Evolutionary conservation across 1,140 invertebrate genomes (phyloP).

Genomic region (Heliothis virescens): DNA sequence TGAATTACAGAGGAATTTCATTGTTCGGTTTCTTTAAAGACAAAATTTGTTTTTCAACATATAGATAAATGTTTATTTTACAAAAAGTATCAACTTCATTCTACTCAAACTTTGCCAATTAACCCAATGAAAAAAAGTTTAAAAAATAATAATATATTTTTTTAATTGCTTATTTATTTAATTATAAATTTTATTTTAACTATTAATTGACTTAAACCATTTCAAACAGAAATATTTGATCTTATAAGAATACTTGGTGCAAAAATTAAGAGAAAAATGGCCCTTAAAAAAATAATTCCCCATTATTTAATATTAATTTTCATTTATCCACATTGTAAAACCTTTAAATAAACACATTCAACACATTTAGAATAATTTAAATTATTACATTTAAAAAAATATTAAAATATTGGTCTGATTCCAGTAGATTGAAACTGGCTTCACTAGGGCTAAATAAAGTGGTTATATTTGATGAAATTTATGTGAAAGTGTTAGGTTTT

Average conservation of each 20-base stretch:
- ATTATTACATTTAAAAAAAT: constrained; percentile 8
- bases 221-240: not conserved
- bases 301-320: not conserved
- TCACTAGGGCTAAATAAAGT: constrained; percentile 63
- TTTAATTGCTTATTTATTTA: not conserved
- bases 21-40: not conserved
- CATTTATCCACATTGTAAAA: not conserved
- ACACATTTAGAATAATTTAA: constrained; percentile 18
- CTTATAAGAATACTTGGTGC: not conserved
- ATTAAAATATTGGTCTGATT: not conserved
- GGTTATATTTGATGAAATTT: constrained; percentile 64
- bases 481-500: constrained; percentile 76
- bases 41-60: not conserved
- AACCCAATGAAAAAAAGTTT: too few species aligned
- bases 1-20: constrained; percentile 9
- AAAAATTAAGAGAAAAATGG: constrained; percentile 7
- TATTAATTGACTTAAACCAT: not conserved
- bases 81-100: not conserved
- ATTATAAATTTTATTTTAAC: constrained; percentile 1
- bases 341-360: not conserved
- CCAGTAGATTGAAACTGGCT: constrained; percentile 9
- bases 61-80: not conserved
- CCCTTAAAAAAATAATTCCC: constrained; percentile 12
- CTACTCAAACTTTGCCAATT: not conserved
- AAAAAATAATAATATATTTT: not conserved